Evolutionary conservation across 2,797 vertebrate species (phyloP).

Genomic region (Nannoperca obscura): DNA sequence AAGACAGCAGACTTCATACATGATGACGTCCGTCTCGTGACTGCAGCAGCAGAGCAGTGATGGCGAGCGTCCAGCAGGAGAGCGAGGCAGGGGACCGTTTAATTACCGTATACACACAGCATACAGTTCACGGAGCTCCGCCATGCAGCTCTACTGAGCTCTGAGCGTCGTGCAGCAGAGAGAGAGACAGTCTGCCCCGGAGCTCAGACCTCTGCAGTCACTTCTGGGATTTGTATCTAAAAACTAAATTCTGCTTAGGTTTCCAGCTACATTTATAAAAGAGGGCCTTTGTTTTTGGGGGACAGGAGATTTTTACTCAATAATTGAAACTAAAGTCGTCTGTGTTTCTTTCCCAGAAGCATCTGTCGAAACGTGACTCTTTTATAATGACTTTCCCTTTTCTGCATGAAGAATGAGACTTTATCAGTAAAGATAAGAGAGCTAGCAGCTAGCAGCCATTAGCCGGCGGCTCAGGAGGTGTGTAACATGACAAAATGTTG

Average conservation of each 20-base stretch:
- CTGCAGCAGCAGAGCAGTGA: neutral
- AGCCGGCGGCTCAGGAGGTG: neutral
- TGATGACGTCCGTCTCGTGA: neutral
- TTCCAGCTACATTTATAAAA: neutral
- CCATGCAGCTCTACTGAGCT: neutral
- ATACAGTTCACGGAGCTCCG: neutral
- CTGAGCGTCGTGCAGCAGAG: neutral
- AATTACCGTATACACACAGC: slow-evolving; percentile 27
- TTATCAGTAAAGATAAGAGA: neutral
- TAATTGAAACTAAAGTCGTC: no score
- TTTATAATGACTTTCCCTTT: no score
- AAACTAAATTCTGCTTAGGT: neutral
- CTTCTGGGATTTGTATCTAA: neutral
- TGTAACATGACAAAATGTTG: neutral
- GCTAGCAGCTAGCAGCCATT: no score
- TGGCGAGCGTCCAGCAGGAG: neutral
- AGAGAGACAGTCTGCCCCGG: neutral
- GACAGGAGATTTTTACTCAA: neutral
- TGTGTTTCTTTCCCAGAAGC: no score
- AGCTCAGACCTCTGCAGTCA: neutral
- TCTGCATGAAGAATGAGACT: neutral
- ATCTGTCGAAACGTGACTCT: neutral
- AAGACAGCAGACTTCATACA: neutral
- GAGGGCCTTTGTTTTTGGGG: neutral
- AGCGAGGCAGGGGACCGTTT: slow-evolving; percentile 9